These are phyloP conservation scores for Pristiophorus japonicus DNA, from an alignment of 2,113 vertebrate species.

Conservation along the genomic window DNA sequence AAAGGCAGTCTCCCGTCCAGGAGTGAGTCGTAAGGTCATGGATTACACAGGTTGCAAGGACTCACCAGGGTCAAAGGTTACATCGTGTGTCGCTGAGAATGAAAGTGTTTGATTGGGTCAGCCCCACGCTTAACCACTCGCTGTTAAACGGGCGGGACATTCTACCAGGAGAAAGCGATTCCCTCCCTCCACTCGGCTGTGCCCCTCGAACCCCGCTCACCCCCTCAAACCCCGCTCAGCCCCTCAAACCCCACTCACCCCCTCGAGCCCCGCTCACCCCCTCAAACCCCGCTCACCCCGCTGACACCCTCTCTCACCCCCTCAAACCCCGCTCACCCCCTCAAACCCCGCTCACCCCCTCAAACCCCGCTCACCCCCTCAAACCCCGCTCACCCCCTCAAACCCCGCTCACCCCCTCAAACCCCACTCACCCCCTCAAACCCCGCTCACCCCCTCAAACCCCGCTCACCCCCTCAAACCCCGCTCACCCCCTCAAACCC, in stretches of 20 bases:
- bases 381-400: neutral
- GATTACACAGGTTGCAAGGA: neutral
- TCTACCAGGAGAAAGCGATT: neutral
- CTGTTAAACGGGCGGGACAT: neutral
- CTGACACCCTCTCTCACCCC: no score
- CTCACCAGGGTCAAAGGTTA: neutral
- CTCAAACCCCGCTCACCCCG: neutral
- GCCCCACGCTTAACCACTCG: no score
- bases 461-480: neutral
- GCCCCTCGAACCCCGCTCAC: no score
- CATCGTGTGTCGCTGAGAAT: neutral
- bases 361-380: neutral
- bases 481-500: neutral
- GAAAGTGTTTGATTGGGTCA: neutral
- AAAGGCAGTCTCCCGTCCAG: neutral
- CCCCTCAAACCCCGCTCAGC: neutral
- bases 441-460: no score
- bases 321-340: neutral
- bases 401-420: neutral
- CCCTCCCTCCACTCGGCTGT: neutral
- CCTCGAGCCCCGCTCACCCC: neutral
- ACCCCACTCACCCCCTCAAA: no score
- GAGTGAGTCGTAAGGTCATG: neutral
- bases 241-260: no score
- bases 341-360: no score